These are phyloP conservation scores for Orchesella flavescens DNA, from an alignment of 2,888 invertebrate genomes.

Conservation along the genomic window DNA sequence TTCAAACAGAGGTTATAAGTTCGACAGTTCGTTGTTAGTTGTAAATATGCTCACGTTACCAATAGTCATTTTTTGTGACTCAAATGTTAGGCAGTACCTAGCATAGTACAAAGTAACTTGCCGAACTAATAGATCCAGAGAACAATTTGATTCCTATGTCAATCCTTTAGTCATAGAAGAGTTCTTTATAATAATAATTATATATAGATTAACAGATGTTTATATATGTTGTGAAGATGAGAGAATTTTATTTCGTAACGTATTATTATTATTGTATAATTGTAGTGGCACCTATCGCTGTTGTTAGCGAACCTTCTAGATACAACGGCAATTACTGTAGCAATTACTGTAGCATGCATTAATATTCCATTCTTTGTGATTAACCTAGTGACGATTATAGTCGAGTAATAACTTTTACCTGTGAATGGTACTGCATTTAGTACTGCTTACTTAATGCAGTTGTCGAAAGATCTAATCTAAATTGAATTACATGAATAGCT, in stretches of 20 bases:
- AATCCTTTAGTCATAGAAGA: neutral
- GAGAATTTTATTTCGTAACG: neutral
- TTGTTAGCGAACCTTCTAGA: no score
- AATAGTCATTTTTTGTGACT: no score
- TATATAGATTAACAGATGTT: no score
- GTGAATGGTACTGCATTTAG: neutral
- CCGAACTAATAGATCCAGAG: neutral
- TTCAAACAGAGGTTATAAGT: no score
- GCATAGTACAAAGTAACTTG: no score
- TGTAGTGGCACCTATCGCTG: neutral
- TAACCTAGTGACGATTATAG: slow-evolving; percentile 32
- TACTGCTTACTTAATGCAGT: neutral
- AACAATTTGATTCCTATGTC: slow-evolving; percentile 18
- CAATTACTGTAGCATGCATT: no score
- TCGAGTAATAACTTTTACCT: slow-evolving; percentile 42
- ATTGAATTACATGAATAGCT: neutral
- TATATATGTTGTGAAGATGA: neutral
- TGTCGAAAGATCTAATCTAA: neutral
- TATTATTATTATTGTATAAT: neutral
- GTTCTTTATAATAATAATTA: neutral
- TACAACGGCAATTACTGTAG: no score
- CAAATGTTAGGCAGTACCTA: no score
- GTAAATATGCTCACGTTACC: no score
- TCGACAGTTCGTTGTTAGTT: no score
- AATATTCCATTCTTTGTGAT: neutral